These are phyloP conservation scores for Amblyteles armatorius DNA, from an alignment of 2,888 invertebrate genomes.

Conservation along the genomic window DNA sequence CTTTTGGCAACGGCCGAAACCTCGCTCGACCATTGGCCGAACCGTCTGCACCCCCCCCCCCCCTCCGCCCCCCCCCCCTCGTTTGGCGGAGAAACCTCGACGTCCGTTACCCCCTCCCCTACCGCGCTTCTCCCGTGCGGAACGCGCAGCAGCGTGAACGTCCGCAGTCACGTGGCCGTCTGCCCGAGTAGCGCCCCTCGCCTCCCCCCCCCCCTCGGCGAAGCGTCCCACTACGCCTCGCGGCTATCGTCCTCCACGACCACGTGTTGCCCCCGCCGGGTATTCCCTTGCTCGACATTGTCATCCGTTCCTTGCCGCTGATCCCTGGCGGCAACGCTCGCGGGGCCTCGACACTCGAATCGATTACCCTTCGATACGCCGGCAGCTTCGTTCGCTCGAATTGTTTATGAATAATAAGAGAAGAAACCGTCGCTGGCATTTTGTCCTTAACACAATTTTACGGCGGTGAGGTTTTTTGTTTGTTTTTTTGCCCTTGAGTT, in stretches of 20 bases:
- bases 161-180: slow-evolving; percentile 69
- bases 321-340: background rate
- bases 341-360: background rate
- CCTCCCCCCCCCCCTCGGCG: slow-evolving; percentile 6
- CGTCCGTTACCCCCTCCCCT: slow-evolving; percentile 2
- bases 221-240: slow-evolving; percentile 32
- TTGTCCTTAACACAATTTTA: slow-evolving; percentile 1
- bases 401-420: no score
- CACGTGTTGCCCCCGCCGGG: slow-evolving; percentile 69
- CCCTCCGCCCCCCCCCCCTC: slow-evolving; percentile 28
- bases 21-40: slow-evolving; percentile 63
- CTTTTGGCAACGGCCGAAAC: slow-evolving; percentile 64
- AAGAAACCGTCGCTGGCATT: no score
- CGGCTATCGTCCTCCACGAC: slow-evolving; percentile 60
- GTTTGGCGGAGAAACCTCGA: slow-evolving; percentile 21
- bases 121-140: slow-evolving; percentile 53
- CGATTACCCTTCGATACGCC: background rate
- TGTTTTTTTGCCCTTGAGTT: no score
- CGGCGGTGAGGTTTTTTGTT: background rate
- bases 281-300: slow-evolving; percentile 29
- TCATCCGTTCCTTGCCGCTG: background rate
- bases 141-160: slow-evolving; percentile 65
- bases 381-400: no score
- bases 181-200: slow-evolving; percentile 36
- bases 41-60: slow-evolving; percentile 13